Conservation (phyloP, 2,113 vertebrate species). For the Condylura cristata region DNA sequence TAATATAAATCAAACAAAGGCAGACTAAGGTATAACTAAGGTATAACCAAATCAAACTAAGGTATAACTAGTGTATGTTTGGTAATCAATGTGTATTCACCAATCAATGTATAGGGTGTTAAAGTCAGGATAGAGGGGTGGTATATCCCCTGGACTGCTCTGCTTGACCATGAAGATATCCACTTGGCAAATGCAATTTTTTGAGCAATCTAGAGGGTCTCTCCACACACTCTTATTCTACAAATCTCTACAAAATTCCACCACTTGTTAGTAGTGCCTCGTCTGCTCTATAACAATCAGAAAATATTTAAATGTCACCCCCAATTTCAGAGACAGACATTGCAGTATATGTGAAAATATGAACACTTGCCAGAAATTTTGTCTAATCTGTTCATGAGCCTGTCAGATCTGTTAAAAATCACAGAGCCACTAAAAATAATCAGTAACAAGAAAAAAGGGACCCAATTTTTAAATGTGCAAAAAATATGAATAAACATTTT, state of each 20-base stretch:
- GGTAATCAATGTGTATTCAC: too few species aligned
- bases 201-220: not conserved
- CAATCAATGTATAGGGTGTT: not conserved
- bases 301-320: not conserved
- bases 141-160: not conserved
- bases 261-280: not conserved
- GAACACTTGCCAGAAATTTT: not conserved
- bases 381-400: not conserved
- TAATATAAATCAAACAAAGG: conserved; percentile 51
- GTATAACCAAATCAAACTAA: not conserved
- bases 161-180: not conserved
- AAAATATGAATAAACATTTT: not conserved
- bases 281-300: not conserved
- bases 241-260: not conserved
- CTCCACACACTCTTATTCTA: not conserved
- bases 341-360: not conserved
- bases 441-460: not conserved
- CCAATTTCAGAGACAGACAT: not conserved
- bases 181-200: not conserved
- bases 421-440: conserved; percentile 20
- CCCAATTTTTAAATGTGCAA: not conserved
- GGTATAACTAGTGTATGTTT: not conserved
- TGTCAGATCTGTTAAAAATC: not conserved
- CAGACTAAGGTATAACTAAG: not conserved
- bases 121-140: not conserved